These are phyloP conservation scores for Tachina fera DNA, from an alignment of 2,888 invertebrate genomes.

Conservation along the genomic window DNA sequence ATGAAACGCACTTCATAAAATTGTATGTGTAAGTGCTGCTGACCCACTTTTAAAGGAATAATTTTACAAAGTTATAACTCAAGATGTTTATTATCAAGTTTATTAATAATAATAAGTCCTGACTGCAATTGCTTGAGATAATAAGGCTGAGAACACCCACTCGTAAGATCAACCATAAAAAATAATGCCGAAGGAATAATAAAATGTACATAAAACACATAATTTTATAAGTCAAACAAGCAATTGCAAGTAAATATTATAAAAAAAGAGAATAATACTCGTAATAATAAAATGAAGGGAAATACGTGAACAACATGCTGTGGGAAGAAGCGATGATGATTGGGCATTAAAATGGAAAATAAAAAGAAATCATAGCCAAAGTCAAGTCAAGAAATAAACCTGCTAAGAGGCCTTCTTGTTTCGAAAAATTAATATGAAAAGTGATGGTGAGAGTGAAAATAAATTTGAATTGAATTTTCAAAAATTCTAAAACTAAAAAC, in stretches of 20 bases:
- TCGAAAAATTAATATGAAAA: no score
- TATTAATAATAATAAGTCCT: slow-evolving; percentile 53
- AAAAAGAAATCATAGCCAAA: background rate
- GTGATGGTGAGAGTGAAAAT: no score
- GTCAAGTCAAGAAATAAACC: background rate
- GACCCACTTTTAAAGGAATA: slow-evolving; percentile 44
- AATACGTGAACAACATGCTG: background rate
- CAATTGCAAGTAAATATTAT: slow-evolving; percentile 34
- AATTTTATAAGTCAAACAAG: slow-evolving; percentile 58
- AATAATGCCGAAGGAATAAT: slow-evolving; percentile 8
- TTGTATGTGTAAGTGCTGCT: slow-evolving; percentile 1
- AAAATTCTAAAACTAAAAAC: no score
- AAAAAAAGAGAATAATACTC: background rate
- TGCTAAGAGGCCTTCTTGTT: background rate
- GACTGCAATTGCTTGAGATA: slow-evolving; percentile 18
- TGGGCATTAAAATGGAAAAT: background rate
- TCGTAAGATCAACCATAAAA: background rate
- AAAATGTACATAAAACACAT: slow-evolving; percentile 47
- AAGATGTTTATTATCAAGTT: slow-evolving; percentile 57
- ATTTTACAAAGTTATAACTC: slow-evolving; percentile 40
- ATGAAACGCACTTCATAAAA: background rate
- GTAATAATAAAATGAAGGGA: background rate
- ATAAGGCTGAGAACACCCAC: background rate
- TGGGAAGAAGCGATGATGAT: background rate
- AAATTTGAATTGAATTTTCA: background rate